Evolutionary conservation across 1,140 invertebrate species (phyloP), one percentile per base, ranked within the genome.

Genomic region (Diabrotica undecimpunctata): DNA sequence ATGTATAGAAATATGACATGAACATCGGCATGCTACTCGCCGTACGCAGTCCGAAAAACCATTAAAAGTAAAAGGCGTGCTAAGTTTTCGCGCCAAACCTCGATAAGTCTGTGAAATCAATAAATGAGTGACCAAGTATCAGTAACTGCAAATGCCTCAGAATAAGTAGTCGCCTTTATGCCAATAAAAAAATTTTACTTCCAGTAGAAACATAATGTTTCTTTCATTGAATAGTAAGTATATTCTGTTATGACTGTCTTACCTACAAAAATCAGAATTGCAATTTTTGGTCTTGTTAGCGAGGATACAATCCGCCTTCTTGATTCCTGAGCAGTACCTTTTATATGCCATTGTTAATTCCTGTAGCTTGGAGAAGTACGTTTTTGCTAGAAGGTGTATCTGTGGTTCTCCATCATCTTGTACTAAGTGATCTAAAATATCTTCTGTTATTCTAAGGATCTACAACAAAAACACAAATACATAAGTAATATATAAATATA

Each of bases 311-410:
- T 92, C 91, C 46, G 91, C 90, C 71, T 88, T 85, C 77, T 93
- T 92, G 61, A 93, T 83, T 50, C 91, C 91, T 67, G 89, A 86
- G 75, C 91, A 88, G 77, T 93, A 93, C 75, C 88, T 86, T 76
- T 89, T 87, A 77, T 93, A 93, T 36, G 89, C 85, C 8, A 86
- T 84, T 68, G 86, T 88, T 52, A 92, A 88, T 68, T 85, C 83
- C 50, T 86, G 83, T 59, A 90, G 83, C 77, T 91, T 90, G 37
- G 84, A 84, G 13, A 90, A 80, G 77, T 93, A 93, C 0, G 87
- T 84, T 50, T 84, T 83, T n/a, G 85, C 84, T 59, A 89, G 81
- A 25, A 84, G 84, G 65, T 85, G 84, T 50, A 87, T 83, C 70
- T 87, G 84, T 55, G 84, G 83, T 75, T 89, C 87, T 41, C 86